Base-by-base conservation (phyloP, 2,113 vertebrate species). In the Takifugu bimaculatus region DNA sequence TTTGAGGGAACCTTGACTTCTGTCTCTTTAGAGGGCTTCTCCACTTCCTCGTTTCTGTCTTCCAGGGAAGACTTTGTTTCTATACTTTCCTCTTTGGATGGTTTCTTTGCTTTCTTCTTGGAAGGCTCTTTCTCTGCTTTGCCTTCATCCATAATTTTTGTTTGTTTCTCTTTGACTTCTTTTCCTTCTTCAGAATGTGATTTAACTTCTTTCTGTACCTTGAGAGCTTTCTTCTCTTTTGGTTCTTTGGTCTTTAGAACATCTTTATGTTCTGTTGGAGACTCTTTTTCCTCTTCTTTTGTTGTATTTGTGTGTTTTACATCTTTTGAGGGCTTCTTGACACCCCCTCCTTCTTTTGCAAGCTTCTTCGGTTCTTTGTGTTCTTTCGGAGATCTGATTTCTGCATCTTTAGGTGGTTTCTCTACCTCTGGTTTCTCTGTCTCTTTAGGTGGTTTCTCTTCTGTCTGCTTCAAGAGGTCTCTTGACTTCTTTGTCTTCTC, bases 291-390 rank as follows among this genome's bases (percentile, higher is more conserved):
- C 6, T 61, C 5, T 42, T 51, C 49, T 43, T 43, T 42, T 13
- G 26, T 28, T 42, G n/a, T 20, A 61, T 55, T 54, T 15, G 42
- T 61, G 0, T 53, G 39, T 49, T 64, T 64, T 25, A 12, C 9
- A 13, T 53, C 51, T 9, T 25, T 63, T 3, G 4, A 2, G 9
- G 25, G 15, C 14, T 43, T 54, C 43, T 47, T 54, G 0, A 28
- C 13, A 11, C 47, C 52, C 26, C 25, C 26, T 1, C 20, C 4
- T 13, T 45, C 2, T 13, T 54, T 48, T 4, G 57, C 2, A 6
- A 12, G 35, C 35, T 43, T 44, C 25, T 28, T 54, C 1, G 10
- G 2, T 10, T 26, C 32, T 3, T 20, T 50, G 7, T 32, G 32
- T 65, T 57, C 39, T 44, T 26, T 42, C 0, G 25, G 11, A 26